These are phyloP conservation scores for Agrochola macilenta DNA, from an alignment of 2,888 invertebrate genomes.

Conservation along the genomic window DNA sequence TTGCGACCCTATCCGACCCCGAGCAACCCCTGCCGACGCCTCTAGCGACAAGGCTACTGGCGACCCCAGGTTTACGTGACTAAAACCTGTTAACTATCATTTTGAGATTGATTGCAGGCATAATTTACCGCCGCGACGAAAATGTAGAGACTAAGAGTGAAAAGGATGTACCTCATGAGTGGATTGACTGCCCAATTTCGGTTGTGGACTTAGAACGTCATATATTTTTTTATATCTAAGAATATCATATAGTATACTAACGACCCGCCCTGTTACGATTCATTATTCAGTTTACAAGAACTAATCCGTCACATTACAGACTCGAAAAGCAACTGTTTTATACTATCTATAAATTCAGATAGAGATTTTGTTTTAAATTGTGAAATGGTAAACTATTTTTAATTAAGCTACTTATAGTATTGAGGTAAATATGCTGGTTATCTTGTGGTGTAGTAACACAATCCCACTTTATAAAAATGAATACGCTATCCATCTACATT, in stretches of 20 bases:
- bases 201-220: background rate
- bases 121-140: constrained; percentile 1
- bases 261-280: no score
- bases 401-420: background rate
- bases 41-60: constrained; percentile 57
- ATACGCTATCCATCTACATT: background rate
- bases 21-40: constrained; percentile 57
- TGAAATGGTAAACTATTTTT: background rate
- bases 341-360: background rate
- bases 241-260: no score
- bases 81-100: constrained; percentile 78
- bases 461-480: background rate
- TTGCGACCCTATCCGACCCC: constrained; percentile 74
- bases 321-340: background rate
- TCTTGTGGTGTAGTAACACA: background rate
- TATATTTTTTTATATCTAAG: background rate
- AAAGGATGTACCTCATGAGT: background rate
- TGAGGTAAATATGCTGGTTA: background rate
- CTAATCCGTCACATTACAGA: background rate
- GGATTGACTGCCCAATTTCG: background rate
- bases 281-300: no score
- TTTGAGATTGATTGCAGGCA: constrained; percentile 66
- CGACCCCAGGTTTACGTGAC: constrained; percentile 66
- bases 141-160: background rate
- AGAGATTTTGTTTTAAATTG: no score